Conservation (phyloP, 2,113 vertebrate species). For the Carollia perspicillata region DNA sequence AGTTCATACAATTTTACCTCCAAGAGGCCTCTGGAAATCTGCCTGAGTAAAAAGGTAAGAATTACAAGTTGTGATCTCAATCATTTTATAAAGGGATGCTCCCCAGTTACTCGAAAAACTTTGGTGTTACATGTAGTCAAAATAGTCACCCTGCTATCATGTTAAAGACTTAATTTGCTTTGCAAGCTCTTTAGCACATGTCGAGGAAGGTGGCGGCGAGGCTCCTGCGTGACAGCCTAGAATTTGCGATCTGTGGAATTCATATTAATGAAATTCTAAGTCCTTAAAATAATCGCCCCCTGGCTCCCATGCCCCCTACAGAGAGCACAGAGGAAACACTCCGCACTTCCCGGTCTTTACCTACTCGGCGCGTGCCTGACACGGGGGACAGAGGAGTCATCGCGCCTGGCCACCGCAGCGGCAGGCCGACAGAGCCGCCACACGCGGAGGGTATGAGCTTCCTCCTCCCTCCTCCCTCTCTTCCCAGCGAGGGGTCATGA, state of each 20-base stretch:
- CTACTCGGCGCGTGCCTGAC: background rate
- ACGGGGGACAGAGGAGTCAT: background rate
- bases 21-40: background rate
- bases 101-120: background rate
- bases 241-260: background rate
- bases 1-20: background rate
- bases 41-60: background rate
- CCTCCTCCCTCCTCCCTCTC: background rate
- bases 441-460: fast-evolving
- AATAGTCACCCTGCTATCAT: background rate
- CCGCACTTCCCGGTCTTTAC: background rate
- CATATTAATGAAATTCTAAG: background rate
- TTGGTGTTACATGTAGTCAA: background rate
- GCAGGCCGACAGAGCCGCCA: no score
- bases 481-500: background rate
- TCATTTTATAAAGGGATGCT: background rate
- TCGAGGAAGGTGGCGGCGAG: background rate
- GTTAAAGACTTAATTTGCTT: background rate
- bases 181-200: background rate
- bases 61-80: background rate
- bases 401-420: background rate
- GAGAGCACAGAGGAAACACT: background rate
- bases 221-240: background rate
- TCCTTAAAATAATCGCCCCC: background rate
- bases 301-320: no score